Evolutionary conservation across 2,888 invertebrate species (phyloP).

Genomic region (Pseudanteris insignis): DNA sequence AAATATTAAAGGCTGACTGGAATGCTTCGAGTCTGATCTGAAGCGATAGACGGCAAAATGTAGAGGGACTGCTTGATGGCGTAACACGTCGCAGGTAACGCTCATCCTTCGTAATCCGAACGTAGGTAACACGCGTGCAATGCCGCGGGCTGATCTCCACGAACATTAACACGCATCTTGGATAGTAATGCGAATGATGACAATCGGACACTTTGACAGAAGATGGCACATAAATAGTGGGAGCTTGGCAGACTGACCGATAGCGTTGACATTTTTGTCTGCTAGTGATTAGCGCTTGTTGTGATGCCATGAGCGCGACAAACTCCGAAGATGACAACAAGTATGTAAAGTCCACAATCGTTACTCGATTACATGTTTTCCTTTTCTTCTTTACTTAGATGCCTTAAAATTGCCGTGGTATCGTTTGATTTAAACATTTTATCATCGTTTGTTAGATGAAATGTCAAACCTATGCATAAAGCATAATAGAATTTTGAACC

Average conservation of each 20-base stretch:
- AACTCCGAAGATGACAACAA: constrained; percentile 30
- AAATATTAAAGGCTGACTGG: too few relatives aligned
- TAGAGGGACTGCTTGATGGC: constrained; percentile 49
- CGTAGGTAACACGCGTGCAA: neutral
- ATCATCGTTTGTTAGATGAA: too few relatives aligned
- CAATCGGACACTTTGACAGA: constrained; percentile 49
- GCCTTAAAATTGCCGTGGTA: too few relatives aligned
- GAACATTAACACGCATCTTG: constrained; percentile 30
- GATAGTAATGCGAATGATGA: constrained; percentile 34
- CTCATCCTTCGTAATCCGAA: constrained; percentile 3
- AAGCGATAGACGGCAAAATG: constrained; percentile 52
- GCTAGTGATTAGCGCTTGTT: constrained; percentile 10
- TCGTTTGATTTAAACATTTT: too few relatives aligned
- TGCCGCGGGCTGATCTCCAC: constrained; percentile 10
- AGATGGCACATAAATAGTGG: constrained; percentile 54
- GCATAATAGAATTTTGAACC: too few relatives aligned
- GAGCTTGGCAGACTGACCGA: constrained; percentile 27
- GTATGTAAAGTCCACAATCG: constrained; percentile 17
- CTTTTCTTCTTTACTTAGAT: too few relatives aligned
- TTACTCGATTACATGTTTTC: constrained; percentile 5
- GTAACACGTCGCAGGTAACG: constrained; percentile 53
- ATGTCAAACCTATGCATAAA: too few relatives aligned
- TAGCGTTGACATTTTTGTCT: constrained; percentile 3
- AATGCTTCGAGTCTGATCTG: too few relatives aligned
- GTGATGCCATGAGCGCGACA: constrained; percentile 22